phyloP scores from a whole-genome alignment of 2,888 invertebrate species.

The Latrodectus hesperus region DNA sequence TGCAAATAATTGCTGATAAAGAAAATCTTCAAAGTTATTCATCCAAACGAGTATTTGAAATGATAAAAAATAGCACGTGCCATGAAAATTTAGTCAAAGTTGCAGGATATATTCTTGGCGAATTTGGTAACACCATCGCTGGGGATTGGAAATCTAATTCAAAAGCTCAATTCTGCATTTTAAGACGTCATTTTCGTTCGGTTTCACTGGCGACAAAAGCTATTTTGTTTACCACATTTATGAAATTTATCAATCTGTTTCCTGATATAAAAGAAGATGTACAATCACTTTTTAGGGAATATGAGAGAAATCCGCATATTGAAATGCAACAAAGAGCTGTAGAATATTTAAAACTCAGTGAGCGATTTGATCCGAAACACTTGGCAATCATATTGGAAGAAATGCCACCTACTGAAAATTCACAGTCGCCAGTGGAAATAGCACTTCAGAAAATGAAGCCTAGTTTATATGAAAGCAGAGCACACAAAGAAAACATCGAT shows the following conservation, averaged over 20 bases:
- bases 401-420: slow-evolving; percentile 20
- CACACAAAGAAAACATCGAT: not conserved
- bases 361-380: not conserved
- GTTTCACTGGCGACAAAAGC: slow-evolving; percentile 22
- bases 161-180: slow-evolving; percentile 1
- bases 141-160: slow-evolving; percentile 7
- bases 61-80: not conserved
- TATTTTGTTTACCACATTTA: slow-evolving; percentile 38
- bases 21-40: slow-evolving; percentile 21
- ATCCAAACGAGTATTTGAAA: slow-evolving; percentile 5
- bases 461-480: not conserved
- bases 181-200: slow-evolving; percentile 7
- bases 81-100: slow-evolving; percentile 19
- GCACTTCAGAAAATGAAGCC: slow-evolving; percentile 7
- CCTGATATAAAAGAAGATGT: slow-evolving; percentile 24
- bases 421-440: not conserved
- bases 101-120: slow-evolving; percentile 52
- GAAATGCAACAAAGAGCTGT: slow-evolving; percentile 55
- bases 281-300: not conserved
- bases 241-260: slow-evolving; percentile 43
- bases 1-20: slow-evolving; percentile 22
- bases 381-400: slow-evolving; percentile 29
- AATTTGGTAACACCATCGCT: slow-evolving; percentile 50
- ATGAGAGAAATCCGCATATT: not conserved
- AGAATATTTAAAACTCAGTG: slow-evolving; percentile 40